Percentiles rank a stretch among this genome's conserved stretches.
phyloP scores from a whole-genome alignment of 1,140 invertebrate genomes.

The Trachelipus rathkii region DNA sequence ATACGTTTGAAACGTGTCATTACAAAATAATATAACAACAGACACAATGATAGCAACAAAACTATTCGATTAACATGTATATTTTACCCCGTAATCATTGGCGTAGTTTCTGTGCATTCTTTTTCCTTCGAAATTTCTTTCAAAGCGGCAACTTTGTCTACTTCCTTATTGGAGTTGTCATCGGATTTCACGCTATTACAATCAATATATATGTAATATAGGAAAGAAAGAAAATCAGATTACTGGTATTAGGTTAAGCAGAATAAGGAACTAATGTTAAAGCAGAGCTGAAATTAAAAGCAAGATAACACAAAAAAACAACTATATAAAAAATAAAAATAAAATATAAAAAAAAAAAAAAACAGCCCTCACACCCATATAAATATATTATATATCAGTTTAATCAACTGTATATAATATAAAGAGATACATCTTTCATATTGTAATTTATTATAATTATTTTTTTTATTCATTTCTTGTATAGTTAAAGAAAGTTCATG shows the following conservation, averaged over 20 bases:
- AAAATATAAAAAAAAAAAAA: too few relatives aligned
- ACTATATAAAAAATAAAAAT: too few relatives aligned
- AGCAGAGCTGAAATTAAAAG: neutral
- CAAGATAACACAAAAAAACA: too few relatives aligned
- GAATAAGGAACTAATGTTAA: neutral
- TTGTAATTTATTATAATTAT: too few relatives aligned
- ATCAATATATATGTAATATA: neutral
- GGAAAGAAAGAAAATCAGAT: too few relatives aligned
- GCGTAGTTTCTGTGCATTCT: constrained; percentile 3
- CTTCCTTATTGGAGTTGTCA: neutral
- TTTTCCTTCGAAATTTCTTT: neutral
- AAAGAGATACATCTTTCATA: too few relatives aligned
- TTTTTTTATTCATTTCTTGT: too few relatives aligned
- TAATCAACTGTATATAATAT: too few relatives aligned
- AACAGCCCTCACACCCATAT: too few relatives aligned
- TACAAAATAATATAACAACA: neutral
- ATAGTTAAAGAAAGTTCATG: too few relatives aligned
- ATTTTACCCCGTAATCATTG: constrained; percentile 7
- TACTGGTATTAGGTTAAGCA: neutral
- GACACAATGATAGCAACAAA: neutral
- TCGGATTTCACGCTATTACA: neutral
- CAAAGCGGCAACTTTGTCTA: neutral
- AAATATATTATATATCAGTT: too few relatives aligned
- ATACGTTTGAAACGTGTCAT: neutral
- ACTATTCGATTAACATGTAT: neutral